Evolutionary conservation across 2,888 invertebrate genomes (phyloP), one percentile per base, ranked within the genome.

Genomic region (Unio delphinus): DNA sequence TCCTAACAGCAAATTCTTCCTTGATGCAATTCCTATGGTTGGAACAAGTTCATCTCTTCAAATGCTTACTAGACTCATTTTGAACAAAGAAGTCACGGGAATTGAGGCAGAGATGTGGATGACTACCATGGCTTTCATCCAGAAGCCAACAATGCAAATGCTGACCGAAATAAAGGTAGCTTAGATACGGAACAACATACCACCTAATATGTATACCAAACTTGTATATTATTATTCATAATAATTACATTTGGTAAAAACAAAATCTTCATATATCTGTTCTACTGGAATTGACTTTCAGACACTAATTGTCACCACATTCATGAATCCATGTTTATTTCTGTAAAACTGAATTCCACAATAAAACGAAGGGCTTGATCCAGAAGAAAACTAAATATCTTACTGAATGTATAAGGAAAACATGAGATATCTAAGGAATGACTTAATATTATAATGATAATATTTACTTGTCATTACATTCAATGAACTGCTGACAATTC

Each of bases 21-120:
- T 95, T 72, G 95, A 97, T 86, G 95, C 96, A 0, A 90, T 98
- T 8, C 96, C 97, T 0, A 95, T 95, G 88, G 93, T 96, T 61
- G 95, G 95, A 4, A 96, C 95, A 75, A 93, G 94, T 0, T 95
- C 95, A 0, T 94, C 96, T 0, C 93, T 96, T 23, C 92, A 92
- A 65, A 91, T 97, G 26, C 96, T 98, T 93, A 94, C 94, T 72
- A 94, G 96, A 86, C 92, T 95, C 89, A 94, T 97, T 67, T 89
- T 94, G 55, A 91, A 92, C 34, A 92, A 92, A 63, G 91, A 91
- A 20, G 91, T 95, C 1, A 91, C 93, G 18, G 92, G 92, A 67
- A 92, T 92, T 2, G 94, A 93, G 26, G 92, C 93, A 1, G 93
- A 94, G 64, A 94, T 94, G 79, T 98, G 97, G 97, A 92, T 97